These are phyloP conservation scores for Alcedo atthis DNA, from an alignment of 2,797 vertebrate species.

Conservation along the genomic window DNA sequence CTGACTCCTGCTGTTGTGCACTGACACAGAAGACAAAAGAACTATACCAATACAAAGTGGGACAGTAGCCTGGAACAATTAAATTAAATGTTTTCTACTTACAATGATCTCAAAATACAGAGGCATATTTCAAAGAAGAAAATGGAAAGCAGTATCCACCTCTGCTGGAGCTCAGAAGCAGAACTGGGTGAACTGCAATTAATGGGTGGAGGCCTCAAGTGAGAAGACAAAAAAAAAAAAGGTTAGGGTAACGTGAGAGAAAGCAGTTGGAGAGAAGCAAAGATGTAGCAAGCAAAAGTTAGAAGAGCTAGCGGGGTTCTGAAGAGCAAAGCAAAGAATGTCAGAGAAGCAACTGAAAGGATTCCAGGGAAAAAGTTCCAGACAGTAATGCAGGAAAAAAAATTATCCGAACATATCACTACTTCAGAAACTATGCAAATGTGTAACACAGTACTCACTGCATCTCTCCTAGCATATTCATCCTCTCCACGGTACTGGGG, in stretches of 20 bases:
- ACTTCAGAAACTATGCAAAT: constrained; percentile 70
- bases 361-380: constrained; percentile 19
- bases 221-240: not conserved
- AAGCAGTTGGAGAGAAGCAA: constrained; percentile 52
- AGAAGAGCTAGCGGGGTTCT: constrained; percentile 22
- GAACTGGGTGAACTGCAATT: constrained; percentile 60
- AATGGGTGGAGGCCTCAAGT: constrained; percentile 44
- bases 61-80: not conserved
- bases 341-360: constrained; percentile 67
- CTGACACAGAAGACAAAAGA: constrained; percentile 11
- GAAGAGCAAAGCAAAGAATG: constrained; percentile 52
- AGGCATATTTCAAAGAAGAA: constrained; percentile 48
- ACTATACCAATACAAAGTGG: not conserved
- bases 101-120: constrained; percentile 36
- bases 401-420: constrained; percentile 56
- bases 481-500: constrained; percentile 86
- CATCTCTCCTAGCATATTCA: constrained; percentile 87
- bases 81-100: constrained; percentile 20
- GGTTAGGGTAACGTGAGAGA: constrained; percentile 34
- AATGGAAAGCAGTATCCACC: constrained; percentile 60
- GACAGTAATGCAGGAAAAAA: constrained; percentile 51
- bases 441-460: constrained; percentile 84
- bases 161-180: constrained; percentile 53
- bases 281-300: constrained; percentile 45
- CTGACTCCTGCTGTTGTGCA: not conserved